phyloP scores from a whole-genome alignment of 2,797 vertebrate genomes.

The Champsocephalus gunnari region DNA sequence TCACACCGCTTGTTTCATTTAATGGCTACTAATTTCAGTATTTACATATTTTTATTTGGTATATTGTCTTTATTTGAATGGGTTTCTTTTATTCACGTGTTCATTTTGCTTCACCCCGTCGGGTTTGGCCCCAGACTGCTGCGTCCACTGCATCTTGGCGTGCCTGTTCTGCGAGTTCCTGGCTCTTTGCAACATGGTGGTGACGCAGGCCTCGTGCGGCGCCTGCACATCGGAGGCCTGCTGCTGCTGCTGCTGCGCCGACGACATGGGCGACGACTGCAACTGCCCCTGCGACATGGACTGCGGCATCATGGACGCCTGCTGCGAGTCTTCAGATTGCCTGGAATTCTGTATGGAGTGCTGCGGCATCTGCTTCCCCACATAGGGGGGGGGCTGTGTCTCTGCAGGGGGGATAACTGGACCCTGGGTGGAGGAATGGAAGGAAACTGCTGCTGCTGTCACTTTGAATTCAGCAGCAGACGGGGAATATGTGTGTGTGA shows the following conservation, averaged over 20 bases:
- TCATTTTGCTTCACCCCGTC: constrained; percentile 23
- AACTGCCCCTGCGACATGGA: constrained; percentile 97
- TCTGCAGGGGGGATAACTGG: constrained; percentile 32
- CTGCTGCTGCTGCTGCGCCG: constrained; percentile 94
- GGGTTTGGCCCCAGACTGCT: constrained; percentile 89
- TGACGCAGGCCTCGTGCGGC: constrained; percentile 93
- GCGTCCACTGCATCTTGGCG: constrained; percentile 97
- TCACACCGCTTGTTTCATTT: background rate
- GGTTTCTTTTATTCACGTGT: constrained; percentile 11
- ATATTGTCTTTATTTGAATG: constrained; percentile 2
- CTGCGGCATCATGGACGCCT: constrained; percentile 98
- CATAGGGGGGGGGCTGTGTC: constrained; percentile 68
- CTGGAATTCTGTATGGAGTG: constrained; percentile 99
- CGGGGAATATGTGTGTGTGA: constrained; percentile 16
- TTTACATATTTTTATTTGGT: background rate
- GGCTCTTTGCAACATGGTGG: constrained; percentile 95
- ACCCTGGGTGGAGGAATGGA: constrained; percentile 43
- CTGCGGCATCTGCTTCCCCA: constrained; percentile 98
- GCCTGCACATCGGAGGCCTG: constrained; percentile 92
- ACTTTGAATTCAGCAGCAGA: constrained; percentile 57
- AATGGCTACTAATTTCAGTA: background rate
- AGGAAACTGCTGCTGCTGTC: constrained; percentile 54
- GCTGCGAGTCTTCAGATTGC: constrained; percentile 98
- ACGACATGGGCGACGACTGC: constrained; percentile 95
- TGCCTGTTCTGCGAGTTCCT: constrained; percentile 99